phyloP scores from a whole-genome alignment of 2,888 invertebrate genomes.

The Tuberolachnus salignus region DNA sequence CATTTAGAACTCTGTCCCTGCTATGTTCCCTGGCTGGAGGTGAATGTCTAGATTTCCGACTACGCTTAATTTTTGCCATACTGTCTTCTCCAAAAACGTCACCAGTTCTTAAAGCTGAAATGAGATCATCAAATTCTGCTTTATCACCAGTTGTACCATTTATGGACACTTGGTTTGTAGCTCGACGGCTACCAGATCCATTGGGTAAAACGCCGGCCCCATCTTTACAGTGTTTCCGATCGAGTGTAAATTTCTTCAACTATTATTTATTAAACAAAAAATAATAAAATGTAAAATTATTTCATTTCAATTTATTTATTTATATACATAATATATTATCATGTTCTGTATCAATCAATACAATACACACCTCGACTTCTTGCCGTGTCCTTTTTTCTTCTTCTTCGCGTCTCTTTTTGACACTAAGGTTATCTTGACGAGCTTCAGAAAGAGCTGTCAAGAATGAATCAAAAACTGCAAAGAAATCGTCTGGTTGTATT shows the following conservation, averaged over 20 bases:
- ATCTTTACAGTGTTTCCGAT: constrained; percentile 80
- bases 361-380: constrained; percentile 75
- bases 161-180: constrained; percentile 39
- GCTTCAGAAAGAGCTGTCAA: constrained; percentile 82
- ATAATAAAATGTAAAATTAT: too few relatives aligned
- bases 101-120: constrained; percentile 90
- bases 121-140: constrained; percentile 92
- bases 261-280: constrained; percentile 63
- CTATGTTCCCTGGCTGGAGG: constrained; percentile 74
- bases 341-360: neutral
- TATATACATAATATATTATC: neutral
- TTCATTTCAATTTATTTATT: neutral
- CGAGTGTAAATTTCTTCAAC: constrained; percentile 84
- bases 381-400: constrained; percentile 87
- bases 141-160: constrained; percentile 59
- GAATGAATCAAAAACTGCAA: constrained; percentile 90
- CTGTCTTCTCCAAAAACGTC: constrained; percentile 92
- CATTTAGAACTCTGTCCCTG: constrained; percentile 65
- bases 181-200: constrained; percentile 23
- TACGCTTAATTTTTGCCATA: constrained; percentile 87
- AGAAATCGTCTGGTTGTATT: constrained; percentile 90
- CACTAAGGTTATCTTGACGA: constrained; percentile 84
- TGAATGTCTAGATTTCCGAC: constrained; percentile 72
- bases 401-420: constrained; percentile 81
- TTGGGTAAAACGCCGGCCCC: constrained; percentile 63